phyloP scores from a whole-genome alignment of 2,888 invertebrate species.

The Autographa gamma region DNA sequence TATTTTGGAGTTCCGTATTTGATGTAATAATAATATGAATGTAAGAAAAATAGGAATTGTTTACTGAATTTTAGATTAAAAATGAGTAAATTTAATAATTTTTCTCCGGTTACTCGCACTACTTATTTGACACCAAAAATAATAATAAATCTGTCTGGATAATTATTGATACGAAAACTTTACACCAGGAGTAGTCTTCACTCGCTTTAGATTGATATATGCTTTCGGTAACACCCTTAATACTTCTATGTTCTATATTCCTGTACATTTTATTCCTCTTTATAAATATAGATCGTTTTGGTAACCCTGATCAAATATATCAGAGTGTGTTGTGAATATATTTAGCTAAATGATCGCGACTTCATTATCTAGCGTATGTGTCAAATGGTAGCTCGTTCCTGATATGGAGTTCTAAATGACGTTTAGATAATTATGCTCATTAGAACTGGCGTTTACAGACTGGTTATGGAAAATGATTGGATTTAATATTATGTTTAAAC shows the following conservation, averaged over 20 bases:
- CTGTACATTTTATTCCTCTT: too few species aligned
- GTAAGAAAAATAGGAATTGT: too few species aligned
- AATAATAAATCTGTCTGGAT: too few species aligned
- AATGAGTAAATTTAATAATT: too few species aligned
- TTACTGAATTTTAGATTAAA: too few species aligned
- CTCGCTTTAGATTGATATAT: too few species aligned
- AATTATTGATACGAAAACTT: too few species aligned
- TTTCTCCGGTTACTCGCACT: too few species aligned
- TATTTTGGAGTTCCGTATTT: slow-evolving; percentile 19
- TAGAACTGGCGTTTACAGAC: not conserved
- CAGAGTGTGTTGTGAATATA: not conserved
- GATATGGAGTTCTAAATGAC: not conserved
- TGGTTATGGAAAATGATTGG: not conserved
- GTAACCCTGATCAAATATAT: not conserved
- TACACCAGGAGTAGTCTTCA: too few species aligned
- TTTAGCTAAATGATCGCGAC: not conserved
- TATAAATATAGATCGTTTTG: not conserved
- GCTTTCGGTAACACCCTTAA: too few species aligned
- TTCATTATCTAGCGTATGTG: not conserved
- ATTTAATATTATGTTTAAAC: not conserved
- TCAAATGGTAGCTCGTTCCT: not conserved
- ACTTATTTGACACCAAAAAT: too few species aligned
- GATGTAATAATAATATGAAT: too few species aligned
- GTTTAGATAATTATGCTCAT: slow-evolving; percentile 4
- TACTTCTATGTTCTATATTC: not conserved